Evolutionary conservation across 2,888 invertebrate species (phyloP).

Genomic region (Meliscaeva auricollis): DNA sequence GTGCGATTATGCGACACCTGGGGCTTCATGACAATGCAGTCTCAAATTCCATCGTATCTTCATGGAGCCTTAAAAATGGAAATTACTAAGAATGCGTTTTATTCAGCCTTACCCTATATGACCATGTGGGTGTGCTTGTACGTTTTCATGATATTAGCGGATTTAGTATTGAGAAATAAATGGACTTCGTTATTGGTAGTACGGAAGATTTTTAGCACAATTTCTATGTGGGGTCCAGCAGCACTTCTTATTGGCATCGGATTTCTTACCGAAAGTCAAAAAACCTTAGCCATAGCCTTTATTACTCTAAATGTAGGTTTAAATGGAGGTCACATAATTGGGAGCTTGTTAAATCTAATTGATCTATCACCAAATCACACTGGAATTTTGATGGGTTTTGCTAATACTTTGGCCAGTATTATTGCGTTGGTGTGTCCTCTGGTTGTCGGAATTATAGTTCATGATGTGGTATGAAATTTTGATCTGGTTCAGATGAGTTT

Average conservation of each 20-base stretch:
- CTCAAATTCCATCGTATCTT: constrained; percentile 88
- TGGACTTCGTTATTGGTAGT: constrained; percentile 81
- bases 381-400: constrained; percentile 87
- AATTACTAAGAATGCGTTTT: constrained; percentile 85
- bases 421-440: constrained; percentile 86
- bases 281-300: constrained; percentile 84
- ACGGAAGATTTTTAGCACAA: constrained; percentile 80
- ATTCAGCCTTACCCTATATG: constrained; percentile 86
- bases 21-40: constrained; percentile 89
- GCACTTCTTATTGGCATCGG: constrained; percentile 85
- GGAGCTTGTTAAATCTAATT: constrained; percentile 85
- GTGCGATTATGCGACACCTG: constrained; percentile 86
- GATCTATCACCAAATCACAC: constrained; percentile 88
- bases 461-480: constrained; percentile 78
- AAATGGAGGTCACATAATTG: constrained; percentile 83
- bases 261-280: constrained; percentile 83
- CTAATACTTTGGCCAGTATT: constrained; percentile 86
- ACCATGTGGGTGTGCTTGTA: constrained; percentile 84
- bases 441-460: constrained; percentile 85
- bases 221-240: constrained; percentile 85
- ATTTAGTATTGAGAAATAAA: constrained; percentile 83
- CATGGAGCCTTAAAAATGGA: constrained; percentile 86
- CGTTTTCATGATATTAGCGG: constrained; percentile 84
- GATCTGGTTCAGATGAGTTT: not conserved
- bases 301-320: constrained; percentile 85